Conservation (phyloP, 1,140 invertebrate genomes). For the Belonocnema kinseyi region DNA sequence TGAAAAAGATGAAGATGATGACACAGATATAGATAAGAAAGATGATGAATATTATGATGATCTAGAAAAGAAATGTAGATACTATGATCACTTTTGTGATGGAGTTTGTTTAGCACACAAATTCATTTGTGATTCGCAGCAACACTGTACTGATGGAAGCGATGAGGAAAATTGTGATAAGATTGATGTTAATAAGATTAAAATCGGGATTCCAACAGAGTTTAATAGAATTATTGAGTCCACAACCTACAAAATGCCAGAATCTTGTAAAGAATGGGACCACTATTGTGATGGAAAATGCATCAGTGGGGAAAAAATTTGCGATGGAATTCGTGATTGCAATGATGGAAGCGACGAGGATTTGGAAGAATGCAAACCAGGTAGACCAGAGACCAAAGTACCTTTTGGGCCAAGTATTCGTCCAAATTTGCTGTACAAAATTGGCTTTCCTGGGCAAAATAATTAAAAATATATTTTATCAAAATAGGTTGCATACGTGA, state of each 20-base stretch:
- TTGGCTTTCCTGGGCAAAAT: constrained; percentile 30
- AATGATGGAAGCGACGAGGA: constrained; percentile 73
- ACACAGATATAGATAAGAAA: not conserved
- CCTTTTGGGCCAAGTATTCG: not conserved
- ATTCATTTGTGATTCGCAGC: constrained; percentile 84
- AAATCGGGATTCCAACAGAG: not conserved
- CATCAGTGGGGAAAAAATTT: constrained; percentile 64
- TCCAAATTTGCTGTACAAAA: constrained; percentile 40
- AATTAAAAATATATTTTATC: not conserved
- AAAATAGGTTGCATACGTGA: not conserved
- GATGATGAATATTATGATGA: not conserved
- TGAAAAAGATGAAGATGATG: constrained; percentile 12
- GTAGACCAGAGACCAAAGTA: constrained; percentile 44
- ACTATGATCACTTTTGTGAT: constrained; percentile 77
- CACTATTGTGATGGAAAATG: constrained; percentile 64
- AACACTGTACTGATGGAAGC: constrained; percentile 85
- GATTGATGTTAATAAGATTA: not conserved
- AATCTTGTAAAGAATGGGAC: constrained; percentile 30
- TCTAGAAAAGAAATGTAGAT: constrained; percentile 30
- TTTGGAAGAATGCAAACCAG: constrained; percentile 36
- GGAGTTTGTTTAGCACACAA: constrained; percentile 72
- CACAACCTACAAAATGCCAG: not conserved
- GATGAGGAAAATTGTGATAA: constrained; percentile 77
- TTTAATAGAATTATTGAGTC: not conserved
- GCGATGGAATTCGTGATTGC: constrained; percentile 73